These are phyloP conservation scores for Phenganax subtilis DNA, from an alignment of 92 coral and sea anemone genomes.

Conservation along the genomic window DNA sequence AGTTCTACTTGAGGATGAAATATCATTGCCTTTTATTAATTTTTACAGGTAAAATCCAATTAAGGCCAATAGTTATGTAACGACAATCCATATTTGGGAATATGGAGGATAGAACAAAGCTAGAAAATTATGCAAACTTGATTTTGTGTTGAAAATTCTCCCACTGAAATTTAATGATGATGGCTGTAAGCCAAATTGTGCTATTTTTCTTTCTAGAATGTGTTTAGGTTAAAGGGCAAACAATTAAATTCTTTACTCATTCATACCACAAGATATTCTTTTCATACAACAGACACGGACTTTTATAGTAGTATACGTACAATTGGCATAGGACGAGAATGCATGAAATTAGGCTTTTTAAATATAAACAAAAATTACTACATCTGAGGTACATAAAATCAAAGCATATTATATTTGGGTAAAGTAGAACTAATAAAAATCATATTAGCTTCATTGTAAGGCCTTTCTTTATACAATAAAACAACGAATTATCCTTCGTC, in stretches of 20 bases:
- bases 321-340: too few species aligned
- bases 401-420: background rate
- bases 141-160: background rate
- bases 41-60: background rate
- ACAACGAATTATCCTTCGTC: background rate
- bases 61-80: background rate
- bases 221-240: background rate
- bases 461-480: slow-evolving; percentile 7
- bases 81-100: background rate
- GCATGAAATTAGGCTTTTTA: too few species aligned
- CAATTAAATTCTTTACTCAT: background rate
- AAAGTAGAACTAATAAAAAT: background rate
- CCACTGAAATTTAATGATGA: background rate
- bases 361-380: too few species aligned
- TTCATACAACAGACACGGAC: background rate
- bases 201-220: slow-evolving; percentile 5
- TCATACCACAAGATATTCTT: background rate
- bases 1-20: too few species aligned
- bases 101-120: background rate
- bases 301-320: too few species aligned
- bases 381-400: background rate
- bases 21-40: too few species aligned
- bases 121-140: background rate
- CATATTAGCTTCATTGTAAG: background rate
- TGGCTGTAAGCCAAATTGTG: slow-evolving; percentile 12